These are phyloP conservation scores for Intellagama lesueurii DNA, from an alignment of 2,797 vertebrate species.

Conservation along the genomic window DNA sequence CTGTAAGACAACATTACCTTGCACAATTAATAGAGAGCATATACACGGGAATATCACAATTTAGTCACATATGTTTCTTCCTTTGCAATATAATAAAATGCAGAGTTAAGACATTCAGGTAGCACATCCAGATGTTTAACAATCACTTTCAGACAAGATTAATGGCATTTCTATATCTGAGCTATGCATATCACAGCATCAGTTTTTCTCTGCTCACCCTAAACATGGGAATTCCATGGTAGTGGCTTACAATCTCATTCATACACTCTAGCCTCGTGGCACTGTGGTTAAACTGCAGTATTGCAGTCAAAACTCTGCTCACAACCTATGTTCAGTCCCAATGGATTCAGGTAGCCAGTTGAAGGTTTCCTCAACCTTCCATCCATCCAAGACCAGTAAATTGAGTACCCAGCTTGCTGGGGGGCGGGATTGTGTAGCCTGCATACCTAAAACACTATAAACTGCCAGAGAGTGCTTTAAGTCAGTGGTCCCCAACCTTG, in stretches of 20 bases:
- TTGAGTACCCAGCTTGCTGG: too few species aligned
- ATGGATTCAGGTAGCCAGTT: too few species aligned
- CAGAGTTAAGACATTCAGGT: background rate
- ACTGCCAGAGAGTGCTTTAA: too few species aligned
- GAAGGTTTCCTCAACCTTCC: too few species aligned
- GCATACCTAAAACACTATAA: too few species aligned
- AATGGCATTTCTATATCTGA: background rate
- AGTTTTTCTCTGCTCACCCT: background rate
- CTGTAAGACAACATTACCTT: fast-evolving
- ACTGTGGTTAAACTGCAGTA: too few species aligned
- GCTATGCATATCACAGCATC: background rate
- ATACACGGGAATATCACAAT: fast-evolving
- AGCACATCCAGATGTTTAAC: background rate
- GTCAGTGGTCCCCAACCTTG: too few species aligned
- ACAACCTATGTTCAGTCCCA: too few species aligned
- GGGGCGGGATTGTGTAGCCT: too few species aligned
- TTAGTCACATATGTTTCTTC: background rate
- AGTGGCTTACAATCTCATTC: background rate
- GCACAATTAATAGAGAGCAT: background rate
- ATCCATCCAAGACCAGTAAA: too few species aligned
- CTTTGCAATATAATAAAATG: background rate
- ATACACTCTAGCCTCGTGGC: too few species aligned
- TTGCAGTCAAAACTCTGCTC: too few species aligned
- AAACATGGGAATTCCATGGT: background rate
- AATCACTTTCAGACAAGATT: background rate